Percentiles rank a stretch among this genome's conserved stretches.
Conservation (phyloP, 2,113 vertebrate genomes). For the Boleophthalmus pectinirostris region DNA sequence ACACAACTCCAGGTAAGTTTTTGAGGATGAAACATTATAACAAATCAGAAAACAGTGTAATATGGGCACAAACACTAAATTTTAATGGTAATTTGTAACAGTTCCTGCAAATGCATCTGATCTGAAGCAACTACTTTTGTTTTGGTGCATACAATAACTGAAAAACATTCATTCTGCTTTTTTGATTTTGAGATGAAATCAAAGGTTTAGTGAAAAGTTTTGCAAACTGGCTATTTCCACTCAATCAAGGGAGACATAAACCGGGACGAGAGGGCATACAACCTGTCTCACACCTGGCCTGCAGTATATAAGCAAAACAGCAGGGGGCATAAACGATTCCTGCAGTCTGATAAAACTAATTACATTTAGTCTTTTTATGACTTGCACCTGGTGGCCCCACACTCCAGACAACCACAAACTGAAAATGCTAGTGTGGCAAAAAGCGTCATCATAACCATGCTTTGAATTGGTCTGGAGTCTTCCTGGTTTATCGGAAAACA, state of each 20-base stretch:
- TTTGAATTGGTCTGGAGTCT: constrained; percentile 35
- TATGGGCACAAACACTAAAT: too few species aligned
- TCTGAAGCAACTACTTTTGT: background rate
- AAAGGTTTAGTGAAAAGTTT: background rate
- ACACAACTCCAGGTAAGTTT: too few species aligned
- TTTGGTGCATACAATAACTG: background rate
- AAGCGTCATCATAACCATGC: constrained; percentile 28
- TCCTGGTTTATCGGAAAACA: constrained; percentile 62
- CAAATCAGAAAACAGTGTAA: too few species aligned
- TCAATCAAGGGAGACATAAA: background rate
- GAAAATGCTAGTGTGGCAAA: constrained; percentile 23
- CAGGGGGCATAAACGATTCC: background rate
- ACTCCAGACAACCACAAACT: constrained; percentile 22
- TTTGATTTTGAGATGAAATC: background rate
- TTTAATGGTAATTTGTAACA: too few species aligned
- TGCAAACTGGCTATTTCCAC: background rate
- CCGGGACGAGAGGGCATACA: background rate
- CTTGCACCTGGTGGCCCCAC: constrained; percentile 15
- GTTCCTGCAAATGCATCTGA: too few species aligned
- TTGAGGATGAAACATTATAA: too few species aligned
- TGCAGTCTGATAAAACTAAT: background rate
- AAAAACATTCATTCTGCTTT: background rate
- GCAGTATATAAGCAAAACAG: background rate
- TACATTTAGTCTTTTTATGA: background rate
- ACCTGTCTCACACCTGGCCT: background rate